Evolutionary conservation across 2,113 vertebrate species (phyloP).

Genomic region (Orcinus orca): DNA sequence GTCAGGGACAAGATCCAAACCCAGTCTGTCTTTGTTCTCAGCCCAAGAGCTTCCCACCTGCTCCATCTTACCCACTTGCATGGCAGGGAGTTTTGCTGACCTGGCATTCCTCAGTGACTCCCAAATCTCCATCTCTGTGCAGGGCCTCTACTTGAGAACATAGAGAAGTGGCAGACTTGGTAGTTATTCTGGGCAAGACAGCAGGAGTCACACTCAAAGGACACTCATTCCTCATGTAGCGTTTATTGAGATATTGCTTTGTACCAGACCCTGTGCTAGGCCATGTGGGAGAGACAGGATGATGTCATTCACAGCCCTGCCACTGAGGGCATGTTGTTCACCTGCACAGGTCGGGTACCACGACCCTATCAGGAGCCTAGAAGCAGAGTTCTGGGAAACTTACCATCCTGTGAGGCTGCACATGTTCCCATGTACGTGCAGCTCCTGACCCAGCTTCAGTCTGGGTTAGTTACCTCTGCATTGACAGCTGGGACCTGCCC

Average conservation of each 20-base stretch:
- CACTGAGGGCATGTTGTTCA: fast-evolving
- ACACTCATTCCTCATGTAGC: not conserved
- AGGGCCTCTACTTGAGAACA: fast-evolving
- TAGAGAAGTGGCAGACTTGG: not conserved
- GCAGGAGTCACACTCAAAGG: fast-evolving
- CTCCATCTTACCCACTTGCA: fast-evolving
- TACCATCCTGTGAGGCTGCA: fast-evolving
- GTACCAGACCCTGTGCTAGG: not conserved
- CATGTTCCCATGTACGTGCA: fast-evolving
- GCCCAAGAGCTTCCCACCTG: too few relatives aligned
- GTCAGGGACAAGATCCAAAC: not conserved
- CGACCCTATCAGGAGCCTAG: not conserved
- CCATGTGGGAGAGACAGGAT: fast-evolving
- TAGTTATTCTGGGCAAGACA: not conserved
- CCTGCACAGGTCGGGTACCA: fast-evolving
- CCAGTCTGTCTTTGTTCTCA: not conserved
- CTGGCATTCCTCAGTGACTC: fast-evolving
- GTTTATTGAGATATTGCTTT: not conserved
- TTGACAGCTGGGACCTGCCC: too few relatives aligned
- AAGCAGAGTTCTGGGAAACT: fast-evolving
- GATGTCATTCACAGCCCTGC: not conserved
- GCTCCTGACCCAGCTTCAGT: not conserved
- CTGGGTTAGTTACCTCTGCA: not conserved
- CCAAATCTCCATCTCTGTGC: not conserved
- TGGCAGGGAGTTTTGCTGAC: too few relatives aligned